Percentiles rank a stretch among this genome's conserved stretches.
phyloP scores from a whole-genome alignment of 2,113 vertebrate genomes.

The Casuarius casuarius region DNA sequence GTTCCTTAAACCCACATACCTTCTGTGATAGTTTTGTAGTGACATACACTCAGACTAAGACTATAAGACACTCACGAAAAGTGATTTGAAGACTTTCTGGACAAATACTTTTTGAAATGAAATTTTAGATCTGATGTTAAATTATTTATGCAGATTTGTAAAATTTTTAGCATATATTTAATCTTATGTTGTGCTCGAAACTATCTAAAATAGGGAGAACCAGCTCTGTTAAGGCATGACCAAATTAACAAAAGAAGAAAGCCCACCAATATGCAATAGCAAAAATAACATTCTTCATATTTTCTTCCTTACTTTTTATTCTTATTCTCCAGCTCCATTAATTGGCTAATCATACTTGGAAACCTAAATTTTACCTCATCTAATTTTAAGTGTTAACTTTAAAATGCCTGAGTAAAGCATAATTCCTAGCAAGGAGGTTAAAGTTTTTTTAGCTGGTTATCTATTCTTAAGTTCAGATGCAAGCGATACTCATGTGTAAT shows the following conservation, averaged over 20 bases:
- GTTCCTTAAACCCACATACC: neutral
- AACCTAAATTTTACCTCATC: neutral
- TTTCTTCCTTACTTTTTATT: neutral
- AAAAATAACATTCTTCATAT: neutral
- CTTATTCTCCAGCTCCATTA: neutral
- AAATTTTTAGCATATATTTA: neutral
- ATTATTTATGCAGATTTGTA: constrained; percentile 12
- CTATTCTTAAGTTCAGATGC: neutral
- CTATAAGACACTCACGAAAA: neutral
- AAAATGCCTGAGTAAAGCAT: neutral
- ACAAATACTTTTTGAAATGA: constrained; percentile 23
- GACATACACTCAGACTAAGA: neutral
- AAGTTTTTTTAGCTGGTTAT: neutral
- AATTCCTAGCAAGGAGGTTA: neutral
- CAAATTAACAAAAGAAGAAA: neutral
- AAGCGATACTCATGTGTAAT: neutral
- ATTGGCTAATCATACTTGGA: neutral
- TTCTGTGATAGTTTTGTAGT: neutral
- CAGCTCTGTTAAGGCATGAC: neutral
- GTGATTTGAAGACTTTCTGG: constrained; percentile 7
- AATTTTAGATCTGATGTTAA: constrained; percentile 19
- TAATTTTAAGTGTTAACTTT: neutral
- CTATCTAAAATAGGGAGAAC: neutral
- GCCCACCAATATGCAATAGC: fast-evolving
- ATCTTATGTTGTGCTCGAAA: neutral